Percentiles rank a stretch among this genome's conserved stretches.
Evolutionary conservation across 2,888 invertebrate species (phyloP).

Genomic region (Lasioglossum figueresi): DNA sequence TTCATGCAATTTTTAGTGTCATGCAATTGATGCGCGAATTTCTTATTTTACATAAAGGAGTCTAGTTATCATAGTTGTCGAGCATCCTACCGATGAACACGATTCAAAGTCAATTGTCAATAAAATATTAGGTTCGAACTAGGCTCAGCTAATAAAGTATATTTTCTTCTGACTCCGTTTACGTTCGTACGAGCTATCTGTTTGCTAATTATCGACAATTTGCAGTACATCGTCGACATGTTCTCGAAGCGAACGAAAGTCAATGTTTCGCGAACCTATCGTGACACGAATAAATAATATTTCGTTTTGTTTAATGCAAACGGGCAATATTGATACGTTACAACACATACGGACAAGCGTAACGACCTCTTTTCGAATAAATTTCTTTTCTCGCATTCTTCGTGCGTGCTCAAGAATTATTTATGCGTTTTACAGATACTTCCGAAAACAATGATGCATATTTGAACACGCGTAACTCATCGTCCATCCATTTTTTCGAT

Average conservation of each 20-base stretch:
- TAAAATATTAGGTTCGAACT: constrained; percentile 34
- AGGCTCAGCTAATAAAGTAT: constrained; percentile 54
- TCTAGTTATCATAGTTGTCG: background rate
- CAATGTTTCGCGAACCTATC: constrained; percentile 25
- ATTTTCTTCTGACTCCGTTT: constrained; percentile 11
- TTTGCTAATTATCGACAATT: constrained; percentile 62
- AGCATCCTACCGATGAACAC: background rate
- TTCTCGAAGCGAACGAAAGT: constrained; percentile 43
- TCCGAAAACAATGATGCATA: too few species aligned
- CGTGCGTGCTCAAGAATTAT: background rate
- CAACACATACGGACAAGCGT: background rate
- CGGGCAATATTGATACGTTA: background rate
- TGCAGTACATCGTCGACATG: constrained; percentile 41
- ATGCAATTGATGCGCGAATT: too few species aligned
- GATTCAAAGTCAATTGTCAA: background rate
- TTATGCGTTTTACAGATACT: too few species aligned
- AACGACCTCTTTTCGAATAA: background rate
- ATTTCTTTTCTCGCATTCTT: background rate
- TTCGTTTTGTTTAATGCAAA: background rate
- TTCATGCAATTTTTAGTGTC: too few species aligned
- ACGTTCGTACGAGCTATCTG: constrained; percentile 29
- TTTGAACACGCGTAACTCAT: too few species aligned
- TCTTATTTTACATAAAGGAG: too few species aligned
- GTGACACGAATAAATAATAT: constrained; percentile 23
- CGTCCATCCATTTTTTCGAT: too few species aligned